Evolutionary conservation across 2,888 invertebrate species (phyloP), one percentile per base, ranked within the genome.

Genomic region (Torymus texanus): DNA sequence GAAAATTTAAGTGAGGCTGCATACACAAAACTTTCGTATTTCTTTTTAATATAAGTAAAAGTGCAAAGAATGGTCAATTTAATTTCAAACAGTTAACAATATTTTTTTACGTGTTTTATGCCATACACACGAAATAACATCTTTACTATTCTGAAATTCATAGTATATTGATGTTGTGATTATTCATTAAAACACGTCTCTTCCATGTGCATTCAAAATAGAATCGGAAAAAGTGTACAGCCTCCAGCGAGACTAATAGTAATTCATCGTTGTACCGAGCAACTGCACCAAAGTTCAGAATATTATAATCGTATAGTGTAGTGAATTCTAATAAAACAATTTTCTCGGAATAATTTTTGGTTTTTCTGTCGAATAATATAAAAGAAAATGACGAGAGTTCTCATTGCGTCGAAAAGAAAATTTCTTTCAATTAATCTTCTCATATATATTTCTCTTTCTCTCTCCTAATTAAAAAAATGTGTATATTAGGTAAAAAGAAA

Each of bases 261-360:
- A 72, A 73, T 76, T 80, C 53, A 62, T 51, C 59, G 24, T 63
- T 68, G 56, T 76, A 68, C 51, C 51, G 56, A 73, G 51, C 24
- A 76, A 75, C 59, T 72, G 56, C 11, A 56, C 50, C 16, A 58
- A 75, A 76, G 75, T 65, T 79, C 62, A 79, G 67, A 72, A 67
- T 65, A 53, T 75, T 75, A 75, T 58, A 79, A 75, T 75, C 62
- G 50, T 75, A 75, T 66, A 75, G 55, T 13, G 12, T 75, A 79
- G 75, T 72, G 14, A 63, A 80, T 76, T 73, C 65, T 65, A 51
- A 53, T 78, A 53, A 41, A 41, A 51, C 29, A 72, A 29, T 75
- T 79, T 24, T 56, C 67, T 66, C 53, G 71, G 66, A 62, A 66
- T 58, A n/a, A 58, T 21, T 71, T 56, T 74, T 63, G 56, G 50